A percentile compares a stretch with the other conserved stretches of the same genome.
These are phyloP conservation scores for Aspidiotus rigidus DNA, from an alignment of 2,888 invertebrate genomes.

Conservation along the genomic window DNA sequence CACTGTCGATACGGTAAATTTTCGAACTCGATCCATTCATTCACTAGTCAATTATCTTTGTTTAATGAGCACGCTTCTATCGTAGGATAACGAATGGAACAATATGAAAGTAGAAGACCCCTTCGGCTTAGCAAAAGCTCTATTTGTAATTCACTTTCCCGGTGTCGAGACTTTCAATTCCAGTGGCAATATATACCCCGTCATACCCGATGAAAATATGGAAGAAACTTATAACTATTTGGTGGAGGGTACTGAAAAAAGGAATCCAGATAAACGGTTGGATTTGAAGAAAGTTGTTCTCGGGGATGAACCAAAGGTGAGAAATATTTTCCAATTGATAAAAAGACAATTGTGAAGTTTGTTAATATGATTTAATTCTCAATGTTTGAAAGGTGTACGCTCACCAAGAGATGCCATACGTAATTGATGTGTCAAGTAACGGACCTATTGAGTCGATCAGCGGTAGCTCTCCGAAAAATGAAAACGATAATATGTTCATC, in stretches of 20 bases:
- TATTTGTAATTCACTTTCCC: slow-evolving; percentile 60
- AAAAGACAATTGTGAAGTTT: too few relatives aligned
- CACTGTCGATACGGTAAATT: slow-evolving; percentile 12
- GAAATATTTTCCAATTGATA: too few relatives aligned
- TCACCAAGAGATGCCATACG: background rate
- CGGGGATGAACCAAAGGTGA: slow-evolving; percentile 54
- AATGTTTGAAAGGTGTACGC: too few relatives aligned
- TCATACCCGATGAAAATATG: slow-evolving; percentile 53
- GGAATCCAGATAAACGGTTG: slow-evolving; percentile 53
- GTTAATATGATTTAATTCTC: too few relatives aligned
- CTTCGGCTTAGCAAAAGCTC: slow-evolving; percentile 62
- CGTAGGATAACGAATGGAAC: background rate
- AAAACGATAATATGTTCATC: slow-evolving; percentile 11
- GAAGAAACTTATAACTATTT: slow-evolving; percentile 48
- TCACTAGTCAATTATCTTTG: background rate
- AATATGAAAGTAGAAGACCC: slow-evolving; percentile 47
- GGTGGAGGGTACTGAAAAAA: slow-evolving; percentile 19
- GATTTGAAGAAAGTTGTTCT: slow-evolving; percentile 57
- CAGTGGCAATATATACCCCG: slow-evolving; percentile 49
- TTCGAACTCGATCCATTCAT: background rate
- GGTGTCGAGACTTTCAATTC: slow-evolving; percentile 49
- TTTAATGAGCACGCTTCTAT: background rate
- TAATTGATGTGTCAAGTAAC: slow-evolving; percentile 16
- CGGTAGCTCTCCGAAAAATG: background rate
- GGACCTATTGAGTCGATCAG: background rate